These are phyloP conservation scores for Pipistrellus nathusii DNA, from an alignment of 2,797 vertebrate species.

Conservation along the genomic window DNA sequence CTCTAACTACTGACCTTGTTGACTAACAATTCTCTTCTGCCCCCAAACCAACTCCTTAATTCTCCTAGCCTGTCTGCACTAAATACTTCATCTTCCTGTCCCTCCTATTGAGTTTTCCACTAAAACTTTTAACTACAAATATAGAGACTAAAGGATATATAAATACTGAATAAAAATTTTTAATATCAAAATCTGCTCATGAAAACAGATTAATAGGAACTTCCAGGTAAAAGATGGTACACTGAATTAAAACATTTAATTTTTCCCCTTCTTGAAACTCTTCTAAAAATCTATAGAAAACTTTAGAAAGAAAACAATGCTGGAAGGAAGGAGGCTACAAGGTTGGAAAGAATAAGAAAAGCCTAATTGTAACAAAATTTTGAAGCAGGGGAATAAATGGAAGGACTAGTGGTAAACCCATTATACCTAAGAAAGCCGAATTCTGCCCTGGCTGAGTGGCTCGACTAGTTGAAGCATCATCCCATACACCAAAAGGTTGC, in stretches of 20 bases:
- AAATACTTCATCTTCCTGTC: conserved; percentile 10
- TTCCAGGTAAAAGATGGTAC: conserved; percentile 40
- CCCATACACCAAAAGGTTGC: not conserved
- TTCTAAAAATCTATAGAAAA: conserved; percentile 48
- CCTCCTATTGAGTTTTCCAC: not conserved
- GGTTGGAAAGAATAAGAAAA: conserved; percentile 44
- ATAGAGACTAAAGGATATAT: not conserved
- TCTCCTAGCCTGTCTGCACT: not conserved
- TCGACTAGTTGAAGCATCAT: not conserved
- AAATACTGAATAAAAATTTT: not conserved
- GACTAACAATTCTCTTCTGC: not conserved
- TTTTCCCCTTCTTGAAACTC: not conserved
- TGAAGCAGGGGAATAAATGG: not conserved
- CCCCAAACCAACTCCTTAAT: not conserved
- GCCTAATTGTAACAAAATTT: not conserved
- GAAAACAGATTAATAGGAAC: conserved; percentile 46
- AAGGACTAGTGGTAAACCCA: not conserved
- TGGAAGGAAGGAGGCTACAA: not conserved
- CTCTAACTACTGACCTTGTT: not conserved
- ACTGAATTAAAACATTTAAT: conserved; percentile 34
- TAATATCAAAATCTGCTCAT: conserved; percentile 42
- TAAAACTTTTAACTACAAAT: conserved; percentile 47
- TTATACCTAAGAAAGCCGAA: not conserved
- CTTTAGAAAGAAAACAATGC: conserved; percentile 4
- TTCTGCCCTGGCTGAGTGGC: not conserved